Evolutionary conservation across 2,797 vertebrate genomes (phyloP).

Genomic region (Rhinella marina): DNA sequence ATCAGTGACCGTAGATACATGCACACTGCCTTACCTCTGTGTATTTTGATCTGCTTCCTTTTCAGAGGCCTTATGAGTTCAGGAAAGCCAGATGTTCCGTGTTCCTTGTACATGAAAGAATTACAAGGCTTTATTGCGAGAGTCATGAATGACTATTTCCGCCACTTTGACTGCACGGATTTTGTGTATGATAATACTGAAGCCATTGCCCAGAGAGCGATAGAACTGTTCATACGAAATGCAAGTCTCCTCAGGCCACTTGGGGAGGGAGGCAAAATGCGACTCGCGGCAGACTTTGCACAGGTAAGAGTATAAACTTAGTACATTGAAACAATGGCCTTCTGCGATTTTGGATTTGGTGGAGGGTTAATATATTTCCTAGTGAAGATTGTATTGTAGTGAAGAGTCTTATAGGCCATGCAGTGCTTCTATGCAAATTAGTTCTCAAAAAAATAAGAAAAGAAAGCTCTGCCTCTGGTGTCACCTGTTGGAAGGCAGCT

Average conservation of each 20-base stretch:
- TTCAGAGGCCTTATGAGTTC: constrained; percentile 79
- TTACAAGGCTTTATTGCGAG: constrained; percentile 93
- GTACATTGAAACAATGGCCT: not conserved
- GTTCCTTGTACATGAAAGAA: constrained; percentile 98
- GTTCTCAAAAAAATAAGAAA: no score
- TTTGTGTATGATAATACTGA: constrained; percentile 92
- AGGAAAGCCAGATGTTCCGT: constrained; percentile 86
- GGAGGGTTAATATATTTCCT: no score
- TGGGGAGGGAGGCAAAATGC: constrained; percentile 94
- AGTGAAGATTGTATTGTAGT: no score
- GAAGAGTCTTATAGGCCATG: no score
- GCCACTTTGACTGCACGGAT: constrained; percentile 88
- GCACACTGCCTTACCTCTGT: no score
- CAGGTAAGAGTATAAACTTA: constrained; percentile 78
- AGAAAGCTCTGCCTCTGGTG: no score
- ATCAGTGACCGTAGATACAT: no score
- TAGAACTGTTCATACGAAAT: constrained; percentile 90
- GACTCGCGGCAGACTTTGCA: constrained; percentile 92
- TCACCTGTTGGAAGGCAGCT: no score
- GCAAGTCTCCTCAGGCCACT: constrained; percentile 89
- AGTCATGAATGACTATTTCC: constrained; percentile 93
- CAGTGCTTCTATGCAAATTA: no score
- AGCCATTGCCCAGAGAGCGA: constrained; percentile 87
- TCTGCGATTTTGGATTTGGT: no score
- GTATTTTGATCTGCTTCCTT: constrained; percentile 16